Evolutionary conservation across 2,888 invertebrate genomes (phyloP).

Genomic region (Nephrotoma flavescens): DNA sequence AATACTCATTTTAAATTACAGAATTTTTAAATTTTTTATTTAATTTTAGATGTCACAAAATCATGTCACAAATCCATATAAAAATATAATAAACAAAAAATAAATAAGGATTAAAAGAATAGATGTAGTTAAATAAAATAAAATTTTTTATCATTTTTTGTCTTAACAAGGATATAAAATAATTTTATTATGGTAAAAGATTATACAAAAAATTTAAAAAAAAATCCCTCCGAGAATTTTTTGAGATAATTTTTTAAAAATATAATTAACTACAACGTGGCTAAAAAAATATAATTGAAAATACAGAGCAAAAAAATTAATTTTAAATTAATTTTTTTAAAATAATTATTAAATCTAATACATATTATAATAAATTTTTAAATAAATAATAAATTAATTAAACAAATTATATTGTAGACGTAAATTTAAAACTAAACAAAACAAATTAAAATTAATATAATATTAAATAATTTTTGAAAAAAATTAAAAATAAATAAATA

Average conservation of each 20-base stretch:
- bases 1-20: background rate
- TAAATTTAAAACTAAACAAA: background rate
- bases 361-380: conserved; percentile 1
- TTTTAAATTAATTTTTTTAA: background rate
- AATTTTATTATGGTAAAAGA: background rate
- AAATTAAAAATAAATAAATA: background rate
- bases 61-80: background rate
- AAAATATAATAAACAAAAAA: background rate
- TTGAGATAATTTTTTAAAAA: background rate
- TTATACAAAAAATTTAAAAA: background rate
- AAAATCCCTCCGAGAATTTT: background rate
- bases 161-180: background rate
- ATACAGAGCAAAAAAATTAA: background rate
- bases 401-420: background rate
- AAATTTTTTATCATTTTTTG: background rate
- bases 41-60: background rate
- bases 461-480: background rate
- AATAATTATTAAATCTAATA: background rate
- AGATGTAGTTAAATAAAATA: background rate
- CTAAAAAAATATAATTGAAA: background rate
- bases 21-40: background rate
- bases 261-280: background rate
- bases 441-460: background rate
- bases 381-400: conserved; percentile 1
- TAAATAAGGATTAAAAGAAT: background rate